phyloP scores from a whole-genome alignment of 1,140 invertebrate species.

The Aphidius gifuensis region DNA sequence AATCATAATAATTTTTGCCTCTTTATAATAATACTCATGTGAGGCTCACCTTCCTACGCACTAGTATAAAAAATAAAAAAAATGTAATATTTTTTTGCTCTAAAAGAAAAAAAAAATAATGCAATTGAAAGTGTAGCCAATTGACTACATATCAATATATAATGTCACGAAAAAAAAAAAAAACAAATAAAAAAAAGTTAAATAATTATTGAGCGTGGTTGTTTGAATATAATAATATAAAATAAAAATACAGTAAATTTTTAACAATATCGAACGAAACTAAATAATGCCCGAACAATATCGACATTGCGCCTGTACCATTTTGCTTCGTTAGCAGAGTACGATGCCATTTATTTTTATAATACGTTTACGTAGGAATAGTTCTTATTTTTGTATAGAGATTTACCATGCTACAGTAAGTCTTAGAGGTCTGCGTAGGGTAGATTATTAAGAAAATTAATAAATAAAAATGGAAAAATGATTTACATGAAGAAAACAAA shows the following conservation, averaged over 20 bases:
- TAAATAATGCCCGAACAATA: conserved; percentile 16
- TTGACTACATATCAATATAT: no score
- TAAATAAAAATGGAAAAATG: neutral
- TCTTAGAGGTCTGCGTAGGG: conserved; percentile 55
- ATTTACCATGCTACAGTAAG: conserved; percentile 56
- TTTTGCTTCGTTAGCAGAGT: conserved; percentile 56
- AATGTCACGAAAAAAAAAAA: no score
- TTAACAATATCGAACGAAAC: conserved; percentile 12
- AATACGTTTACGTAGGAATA: conserved; percentile 57
- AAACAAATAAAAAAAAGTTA: conserved; percentile 7
- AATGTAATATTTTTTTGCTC: no score
- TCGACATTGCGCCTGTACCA: conserved; percentile 54
- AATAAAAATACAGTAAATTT: conserved; percentile 9
- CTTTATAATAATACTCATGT: no score
- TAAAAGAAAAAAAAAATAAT: no score
- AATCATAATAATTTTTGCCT: no score
- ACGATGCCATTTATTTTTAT: conserved; percentile 56
- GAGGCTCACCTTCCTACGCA: no score
- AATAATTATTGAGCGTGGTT: conserved; percentile 20
- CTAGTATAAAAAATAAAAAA: no score
- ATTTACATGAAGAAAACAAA: conserved; percentile 8
- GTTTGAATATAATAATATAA: conserved; percentile 2
- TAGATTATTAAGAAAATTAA: conserved; percentile 40
- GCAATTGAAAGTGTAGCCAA: no score
- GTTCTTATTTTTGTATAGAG: conserved; percentile 58